Evolutionary conservation across 2,797 vertebrate genomes (phyloP).

Genomic region (Leptodactylus fallax): DNA sequence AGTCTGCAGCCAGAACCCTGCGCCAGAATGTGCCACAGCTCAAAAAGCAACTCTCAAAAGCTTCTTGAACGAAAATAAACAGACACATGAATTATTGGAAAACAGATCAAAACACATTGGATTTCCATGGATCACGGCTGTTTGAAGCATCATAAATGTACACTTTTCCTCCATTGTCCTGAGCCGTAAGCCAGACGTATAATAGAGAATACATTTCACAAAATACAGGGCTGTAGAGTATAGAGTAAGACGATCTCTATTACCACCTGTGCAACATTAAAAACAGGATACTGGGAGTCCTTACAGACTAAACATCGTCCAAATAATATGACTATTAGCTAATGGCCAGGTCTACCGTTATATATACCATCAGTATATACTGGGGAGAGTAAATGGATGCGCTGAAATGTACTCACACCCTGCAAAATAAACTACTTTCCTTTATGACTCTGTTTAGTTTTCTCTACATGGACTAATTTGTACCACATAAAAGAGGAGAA

Average conservation of each 20-base stretch:
- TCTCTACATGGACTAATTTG: background rate
- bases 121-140: constrained; percentile 65
- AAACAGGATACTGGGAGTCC: constrained; percentile 66
- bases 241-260: constrained; percentile 58
- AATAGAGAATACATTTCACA: constrained; percentile 64
- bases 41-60: constrained; percentile 72
- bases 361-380: constrained; percentile 9
- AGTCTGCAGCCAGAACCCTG: constrained; percentile 71
- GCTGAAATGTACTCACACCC: constrained; percentile 4
- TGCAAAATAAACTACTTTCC: background rate
- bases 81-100: constrained; percentile 67
- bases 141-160: constrained; percentile 32
- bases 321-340: constrained; percentile 63
- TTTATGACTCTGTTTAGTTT: constrained; percentile 11
- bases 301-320: constrained; percentile 63
- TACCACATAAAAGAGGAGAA: background rate
- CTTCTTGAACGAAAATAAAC: constrained; percentile 74
- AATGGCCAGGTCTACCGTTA: constrained; percentile 45
- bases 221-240: constrained; percentile 60
- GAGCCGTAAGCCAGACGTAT: constrained; percentile 52
- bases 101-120: constrained; percentile 67
- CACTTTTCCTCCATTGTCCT: constrained; percentile 56
- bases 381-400: background rate
- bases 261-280: constrained; percentile 66
- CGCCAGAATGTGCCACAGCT: constrained; percentile 71